Percentiles rank a stretch among this genome's conserved stretches.
Evolutionary conservation across 1,140 invertebrate species (phyloP).

Genomic region (Acromyrmex echinatior): DNA sequence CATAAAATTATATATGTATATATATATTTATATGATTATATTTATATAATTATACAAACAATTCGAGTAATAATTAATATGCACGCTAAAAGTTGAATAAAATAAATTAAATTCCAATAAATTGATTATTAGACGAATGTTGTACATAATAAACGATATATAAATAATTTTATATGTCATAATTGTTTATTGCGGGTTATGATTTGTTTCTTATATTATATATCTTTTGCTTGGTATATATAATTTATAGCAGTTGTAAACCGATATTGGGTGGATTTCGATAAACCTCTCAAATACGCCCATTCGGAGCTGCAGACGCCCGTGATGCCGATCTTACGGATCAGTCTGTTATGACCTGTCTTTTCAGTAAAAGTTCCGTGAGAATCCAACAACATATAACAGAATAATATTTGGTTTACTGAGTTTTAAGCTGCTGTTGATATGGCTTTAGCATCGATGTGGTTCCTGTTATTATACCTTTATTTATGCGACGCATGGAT

Average conservation of each 20-base stretch:
- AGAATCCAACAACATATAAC: constrained; percentile 51
- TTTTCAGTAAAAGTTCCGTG: constrained; percentile 23
- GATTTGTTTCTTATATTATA: background rate
- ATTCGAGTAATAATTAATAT: background rate
- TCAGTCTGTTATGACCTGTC: constrained; percentile 39
- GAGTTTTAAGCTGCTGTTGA: background rate
- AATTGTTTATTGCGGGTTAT: too few species aligned
- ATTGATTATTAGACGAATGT: too few species aligned
- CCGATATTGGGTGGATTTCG: constrained; percentile 77
- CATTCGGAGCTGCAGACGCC: constrained; percentile 52
- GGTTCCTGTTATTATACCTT: constrained; percentile 70
- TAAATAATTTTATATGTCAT: too few species aligned
- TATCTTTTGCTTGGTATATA: background rate
- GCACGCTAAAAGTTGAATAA: background rate
- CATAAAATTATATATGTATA: background rate
- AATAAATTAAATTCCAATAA: background rate
- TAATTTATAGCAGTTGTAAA: constrained; percentile 60
- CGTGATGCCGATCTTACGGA: constrained; percentile 45
- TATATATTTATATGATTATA: background rate
- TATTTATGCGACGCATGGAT: constrained; percentile 73
- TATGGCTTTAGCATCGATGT: constrained; percentile 64
- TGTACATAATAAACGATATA: too few species aligned
- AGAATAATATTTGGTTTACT: constrained; percentile 55
- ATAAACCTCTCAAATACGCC: constrained; percentile 77
- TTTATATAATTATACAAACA: background rate